These are phyloP conservation scores for Drosophila barbarae DNA, from an alignment of 2,888 invertebrate species.

Conservation along the genomic window DNA sequence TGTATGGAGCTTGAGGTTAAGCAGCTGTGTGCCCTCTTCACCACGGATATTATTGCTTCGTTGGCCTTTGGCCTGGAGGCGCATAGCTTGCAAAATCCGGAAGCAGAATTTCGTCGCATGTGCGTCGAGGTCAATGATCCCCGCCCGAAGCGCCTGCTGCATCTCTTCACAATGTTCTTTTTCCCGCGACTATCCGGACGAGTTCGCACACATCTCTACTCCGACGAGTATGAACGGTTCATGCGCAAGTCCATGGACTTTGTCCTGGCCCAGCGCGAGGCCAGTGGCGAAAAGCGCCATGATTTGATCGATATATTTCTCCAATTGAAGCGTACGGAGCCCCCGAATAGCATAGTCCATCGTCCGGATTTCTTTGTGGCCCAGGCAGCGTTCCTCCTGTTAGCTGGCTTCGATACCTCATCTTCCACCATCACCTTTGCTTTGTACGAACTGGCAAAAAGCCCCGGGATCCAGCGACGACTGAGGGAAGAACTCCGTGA, in stretches of 20 bases:
- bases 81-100: conserved; percentile 78
- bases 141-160: conserved; percentile 71
- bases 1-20: conserved; percentile 66
- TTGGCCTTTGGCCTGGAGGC: conserved; percentile 80
- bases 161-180: conserved; percentile 78
- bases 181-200: conserved; percentile 74
- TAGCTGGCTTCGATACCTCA: conserved; percentile 77
- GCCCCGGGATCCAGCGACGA: conserved; percentile 76
- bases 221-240: conserved; percentile 73
- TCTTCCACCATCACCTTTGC: conserved; percentile 79
- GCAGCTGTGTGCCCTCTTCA: conserved; percentile 74
- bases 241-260: conserved; percentile 78
- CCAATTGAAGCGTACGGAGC: conserved; percentile 73
- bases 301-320: conserved; percentile 81
- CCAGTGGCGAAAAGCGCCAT: conserved; percentile 76
- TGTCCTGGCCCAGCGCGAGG: conserved; percentile 78
- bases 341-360: conserved; percentile 52
- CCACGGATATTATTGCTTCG: conserved; percentile 80
- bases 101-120: conserved; percentile 78
- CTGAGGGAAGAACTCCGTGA: conserved; percentile 78
- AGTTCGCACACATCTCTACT: conserved; percentile 71
- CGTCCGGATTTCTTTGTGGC: conserved; percentile 72
- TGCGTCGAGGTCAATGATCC: conserved; percentile 78
- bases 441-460: conserved; percentile 78
- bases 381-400: conserved; percentile 74